phyloP scores from a whole-genome alignment of 2,797 vertebrate species.

The Bovichtus diacanthus region DNA sequence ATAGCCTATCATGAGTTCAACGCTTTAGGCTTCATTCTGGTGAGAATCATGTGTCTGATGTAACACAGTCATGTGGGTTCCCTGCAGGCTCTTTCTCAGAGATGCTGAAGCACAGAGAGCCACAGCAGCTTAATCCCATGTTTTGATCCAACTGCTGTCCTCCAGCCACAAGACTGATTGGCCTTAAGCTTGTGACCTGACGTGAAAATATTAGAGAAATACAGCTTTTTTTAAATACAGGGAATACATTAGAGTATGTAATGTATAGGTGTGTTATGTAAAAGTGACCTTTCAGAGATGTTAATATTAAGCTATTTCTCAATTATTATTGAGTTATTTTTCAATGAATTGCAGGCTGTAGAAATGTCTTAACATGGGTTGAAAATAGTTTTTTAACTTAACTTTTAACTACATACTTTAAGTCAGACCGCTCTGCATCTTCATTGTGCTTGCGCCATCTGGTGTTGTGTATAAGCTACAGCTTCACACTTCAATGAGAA shows the following conservation, averaged over 20 bases:
- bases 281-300: neutral
- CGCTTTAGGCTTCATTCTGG: neutral
- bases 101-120: neutral
- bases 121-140: conserved; percentile 25
- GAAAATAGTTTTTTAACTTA: conserved; percentile 44
- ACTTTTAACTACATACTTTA: conserved; percentile 51
- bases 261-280: neutral
- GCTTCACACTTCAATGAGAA: neutral
- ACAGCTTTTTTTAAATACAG: too few species aligned
- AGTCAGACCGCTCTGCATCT: neutral
- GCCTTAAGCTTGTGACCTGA: conserved; percentile 2
- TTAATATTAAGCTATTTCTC: neutral
- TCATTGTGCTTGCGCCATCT: conserved; percentile 48
- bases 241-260: neutral
- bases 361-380: neutral
- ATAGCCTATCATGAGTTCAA: neutral
- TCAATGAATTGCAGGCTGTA: neutral
- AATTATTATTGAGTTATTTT: rapidly evolving
- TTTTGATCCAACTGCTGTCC: conserved; percentile 25
- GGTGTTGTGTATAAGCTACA: conserved; percentile 26
- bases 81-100: conserved; percentile 1
- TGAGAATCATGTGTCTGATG: conserved; percentile 40
- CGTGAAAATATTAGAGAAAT: neutral
- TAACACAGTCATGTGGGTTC: conserved; percentile 36
- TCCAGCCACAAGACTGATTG: neutral